Conservation (phyloP, 1,140 invertebrate genomes). For the Sinonovacula constricta region DNA sequence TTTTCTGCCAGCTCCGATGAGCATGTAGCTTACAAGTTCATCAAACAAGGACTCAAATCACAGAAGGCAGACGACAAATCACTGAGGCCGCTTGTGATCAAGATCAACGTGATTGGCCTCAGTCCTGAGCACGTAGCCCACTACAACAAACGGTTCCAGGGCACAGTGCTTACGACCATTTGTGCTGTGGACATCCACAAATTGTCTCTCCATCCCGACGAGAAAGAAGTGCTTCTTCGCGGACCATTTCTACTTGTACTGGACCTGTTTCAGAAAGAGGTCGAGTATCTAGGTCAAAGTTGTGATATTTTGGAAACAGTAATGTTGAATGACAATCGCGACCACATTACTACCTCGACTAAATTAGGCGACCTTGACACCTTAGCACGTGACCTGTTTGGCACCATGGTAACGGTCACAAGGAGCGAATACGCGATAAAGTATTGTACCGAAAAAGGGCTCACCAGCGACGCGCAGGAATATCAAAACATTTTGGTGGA, state of each 20-base stretch:
- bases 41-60: conserved; percentile 22
- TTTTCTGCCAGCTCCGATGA: conserved; percentile 29
- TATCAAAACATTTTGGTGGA: conserved; percentile 5
- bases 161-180: conserved; percentile 23
- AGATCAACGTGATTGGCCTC: conserved; percentile 39
- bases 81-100: conserved; percentile 18
- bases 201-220: conserved; percentile 23
- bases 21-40: conserved; percentile 24
- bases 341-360: conserved; percentile 36
- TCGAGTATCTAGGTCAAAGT: background rate
- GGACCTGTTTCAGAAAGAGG: conserved; percentile 22
- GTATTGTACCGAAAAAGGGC: conserved; percentile 28
- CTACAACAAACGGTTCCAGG: conserved; percentile 17
- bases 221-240: conserved; percentile 24
- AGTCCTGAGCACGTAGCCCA: conserved; percentile 31
- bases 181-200: conserved; percentile 43
- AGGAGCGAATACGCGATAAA: conserved; percentile 22
- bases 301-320: conserved; percentile 32
- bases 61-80: background rate
- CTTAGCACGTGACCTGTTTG: conserved; percentile 40
- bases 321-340: conserved; percentile 32
- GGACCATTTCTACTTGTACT: conserved; percentile 37
- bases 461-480: conserved; percentile 4
- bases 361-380: conserved; percentile 16
- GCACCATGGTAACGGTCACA: conserved; percentile 34